Percentiles rank a stretch among this genome's conserved stretches.
Evolutionary conservation across 2,113 vertebrate genomes (phyloP).

Genomic region (Erythrocercus mccallii): DNA sequence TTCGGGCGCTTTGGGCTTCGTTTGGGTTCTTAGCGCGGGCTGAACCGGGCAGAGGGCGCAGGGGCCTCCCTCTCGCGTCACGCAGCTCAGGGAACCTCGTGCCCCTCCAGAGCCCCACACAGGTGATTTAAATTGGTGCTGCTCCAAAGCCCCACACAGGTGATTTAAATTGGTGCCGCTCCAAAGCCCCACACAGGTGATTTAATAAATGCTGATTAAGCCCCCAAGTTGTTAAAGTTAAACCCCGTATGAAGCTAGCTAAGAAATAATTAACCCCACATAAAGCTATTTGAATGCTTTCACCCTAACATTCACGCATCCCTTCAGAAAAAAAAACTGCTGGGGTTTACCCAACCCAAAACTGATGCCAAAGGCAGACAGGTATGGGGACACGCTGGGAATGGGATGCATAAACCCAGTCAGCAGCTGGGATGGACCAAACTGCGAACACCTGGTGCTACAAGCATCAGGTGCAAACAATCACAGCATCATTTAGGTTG

Average conservation of each 20-base stretch:
- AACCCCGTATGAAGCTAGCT: accelerated
- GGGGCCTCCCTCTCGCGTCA: accelerated
- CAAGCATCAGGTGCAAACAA: background rate
- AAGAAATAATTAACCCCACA: background rate
- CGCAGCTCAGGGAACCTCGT: background rate
- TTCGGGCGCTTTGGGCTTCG: too few species aligned
- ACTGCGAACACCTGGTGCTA: background rate
- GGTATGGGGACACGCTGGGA: accelerated
- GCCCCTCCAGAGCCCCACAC: background rate
- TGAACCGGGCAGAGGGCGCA: background rate
- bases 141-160: background rate
- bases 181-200: background rate
- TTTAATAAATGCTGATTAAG: background rate
- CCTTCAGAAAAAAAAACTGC: background rate
- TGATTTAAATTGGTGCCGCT: accelerated
- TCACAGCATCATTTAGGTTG: background rate
- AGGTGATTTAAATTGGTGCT: too few species aligned
- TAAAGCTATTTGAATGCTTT: background rate
- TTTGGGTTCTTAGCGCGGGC: too few species aligned
- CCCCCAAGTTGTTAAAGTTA: accelerated
- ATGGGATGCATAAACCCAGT: accelerated
- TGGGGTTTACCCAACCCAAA: background rate
- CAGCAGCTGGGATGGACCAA: background rate
- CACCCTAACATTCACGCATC: accelerated
- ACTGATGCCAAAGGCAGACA: too few species aligned